Percentiles rank a stretch among this genome's conserved stretches.
phyloP scores from a whole-genome alignment of 2,797 vertebrate genomes.

The Naso thynnoides region DNA sequence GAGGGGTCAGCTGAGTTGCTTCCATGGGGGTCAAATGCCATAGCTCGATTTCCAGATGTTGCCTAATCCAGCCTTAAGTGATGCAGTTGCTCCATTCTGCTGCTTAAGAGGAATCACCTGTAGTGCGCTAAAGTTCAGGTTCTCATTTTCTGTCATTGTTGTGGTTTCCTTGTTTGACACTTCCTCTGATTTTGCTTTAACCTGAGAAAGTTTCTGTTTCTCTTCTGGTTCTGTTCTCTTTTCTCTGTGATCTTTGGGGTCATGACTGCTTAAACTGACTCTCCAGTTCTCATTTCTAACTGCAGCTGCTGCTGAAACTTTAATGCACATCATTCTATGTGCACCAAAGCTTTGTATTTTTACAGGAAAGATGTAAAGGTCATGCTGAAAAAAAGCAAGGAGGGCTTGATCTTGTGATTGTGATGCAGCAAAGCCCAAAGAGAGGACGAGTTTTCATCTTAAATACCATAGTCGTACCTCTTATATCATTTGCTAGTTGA shows the following conservation, averaged over 20 bases:
- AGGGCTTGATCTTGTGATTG: neutral
- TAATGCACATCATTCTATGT: slow-evolving; percentile 19
- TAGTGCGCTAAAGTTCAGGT: neutral
- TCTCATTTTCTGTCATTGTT: neutral
- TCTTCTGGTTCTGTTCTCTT: neutral
- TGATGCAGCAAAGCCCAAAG: neutral
- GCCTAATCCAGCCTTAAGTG: too few species aligned
- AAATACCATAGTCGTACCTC: neutral
- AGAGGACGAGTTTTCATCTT: neutral
- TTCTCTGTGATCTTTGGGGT: slow-evolving; percentile 11
- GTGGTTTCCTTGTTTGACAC: neutral
- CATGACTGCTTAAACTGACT: neutral
- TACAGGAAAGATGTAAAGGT: slow-evolving; percentile 9
- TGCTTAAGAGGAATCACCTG: neutral
- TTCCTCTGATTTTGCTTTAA: neutral
- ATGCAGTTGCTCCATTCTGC: neutral
- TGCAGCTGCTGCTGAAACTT: slow-evolving; percentile 41
- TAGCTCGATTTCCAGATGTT: too few species aligned
- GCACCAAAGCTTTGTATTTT: slow-evolving; percentile 14
- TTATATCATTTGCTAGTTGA: neutral
- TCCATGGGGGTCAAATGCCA: too few species aligned
- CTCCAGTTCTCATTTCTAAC: slow-evolving; percentile 10
- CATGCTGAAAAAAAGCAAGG: neutral
- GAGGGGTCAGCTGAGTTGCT: too few species aligned
- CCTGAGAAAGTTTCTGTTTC: neutral